Base-by-base conservation (phyloP, 2,113 vertebrate species). In the Mionectes macconnelli region DNA sequence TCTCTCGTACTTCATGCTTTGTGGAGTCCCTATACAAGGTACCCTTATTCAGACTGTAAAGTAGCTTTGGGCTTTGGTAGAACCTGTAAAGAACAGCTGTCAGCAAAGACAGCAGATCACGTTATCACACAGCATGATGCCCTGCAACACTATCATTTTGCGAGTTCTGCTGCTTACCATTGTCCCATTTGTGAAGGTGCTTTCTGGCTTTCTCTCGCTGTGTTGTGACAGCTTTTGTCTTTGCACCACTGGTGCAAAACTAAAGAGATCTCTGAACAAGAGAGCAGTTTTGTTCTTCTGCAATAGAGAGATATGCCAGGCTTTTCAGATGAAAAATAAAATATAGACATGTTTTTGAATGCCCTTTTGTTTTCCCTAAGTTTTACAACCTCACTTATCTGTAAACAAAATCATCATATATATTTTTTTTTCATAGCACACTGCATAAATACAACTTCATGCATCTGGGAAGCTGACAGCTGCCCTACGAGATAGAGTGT, bases 401-500 rank as follows among this genome's bases (percentile, higher is more conserved):
- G 97, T 98, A 97, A 97, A 97, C 96, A 97, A 97, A 97, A 97
- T 96, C 68, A 7, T 92, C 77, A 62, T 84, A 66, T 95, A 33
- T 63, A 19, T 90, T 85, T 69, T 63, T 72, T 72, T 90, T 93
- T 90, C 95, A 69, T 94, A 97, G 82, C 93, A 94, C 82, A 84
- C 95, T 97, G 97, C 97, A 97, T 98, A 98, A 97, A 98, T 97
- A 97, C 91, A 98, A 95, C 97, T 97, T 95, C 95, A 96, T 97
- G 97, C 95, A 97, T 98, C 97, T 94, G 94, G 96, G 95, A 97
- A 93, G 96, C 91, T 98, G 98, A 98, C 97, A 97, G 98, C 96
- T 98, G 97, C 96, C 97, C 97, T 98, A 72, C 73, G 97, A 98
- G 97, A 98, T 96, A 97, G 81, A 96, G 95, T 92, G 91, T 97